These are phyloP conservation scores for Heliconius melpomene DNA, from an alignment of 1,140 invertebrate species.

Conservation along the genomic window DNA sequence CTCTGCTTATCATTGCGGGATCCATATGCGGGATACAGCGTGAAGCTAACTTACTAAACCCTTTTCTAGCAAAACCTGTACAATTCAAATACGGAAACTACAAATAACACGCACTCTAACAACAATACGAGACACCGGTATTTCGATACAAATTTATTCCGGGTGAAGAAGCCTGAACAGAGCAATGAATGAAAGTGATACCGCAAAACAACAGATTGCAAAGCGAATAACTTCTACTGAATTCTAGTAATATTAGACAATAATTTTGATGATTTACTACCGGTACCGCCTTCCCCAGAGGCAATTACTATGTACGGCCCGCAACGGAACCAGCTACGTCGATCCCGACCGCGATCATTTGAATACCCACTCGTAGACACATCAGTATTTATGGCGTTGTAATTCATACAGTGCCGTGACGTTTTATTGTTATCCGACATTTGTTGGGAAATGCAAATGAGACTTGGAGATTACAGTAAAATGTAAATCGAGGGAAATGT, in stretches of 20 bases:
- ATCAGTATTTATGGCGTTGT: slow-evolving; percentile 68
- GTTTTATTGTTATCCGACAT: slow-evolving; percentile 65
- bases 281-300: slow-evolving; percentile 58
- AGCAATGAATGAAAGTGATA: slow-evolving; percentile 68
- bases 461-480: slow-evolving; percentile 33
- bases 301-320: slow-evolving; percentile 74
- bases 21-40: too few relatives aligned
- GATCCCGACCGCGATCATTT: slow-evolving; percentile 73
- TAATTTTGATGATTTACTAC: slow-evolving; percentile 77
- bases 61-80: neutral
- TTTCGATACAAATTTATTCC: slow-evolving; percentile 62
- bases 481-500: slow-evolving; percentile 31
- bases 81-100: slow-evolving; percentile 30
- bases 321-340: slow-evolving; percentile 68
- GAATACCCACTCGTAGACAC: slow-evolving; percentile 72
- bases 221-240: slow-evolving; percentile 46
- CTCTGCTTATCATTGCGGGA: too few relatives aligned
- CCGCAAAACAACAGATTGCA: slow-evolving; percentile 70
- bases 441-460: slow-evolving; percentile 64
- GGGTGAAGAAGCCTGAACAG: slow-evolving; percentile 57
- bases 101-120: slow-evolving; percentile 40
- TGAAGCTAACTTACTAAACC: too few relatives aligned
- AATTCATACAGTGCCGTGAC: slow-evolving; percentile 65
- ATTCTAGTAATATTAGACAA: slow-evolving; percentile 73
- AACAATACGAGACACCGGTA: slow-evolving; percentile 42